A percentile compares a stretch with the other conserved stretches of the same genome.
These are phyloP conservation scores for Allolobophora icterica DNA, from an alignment of 2,888 invertebrate genomes.

Conservation along the genomic window DNA sequence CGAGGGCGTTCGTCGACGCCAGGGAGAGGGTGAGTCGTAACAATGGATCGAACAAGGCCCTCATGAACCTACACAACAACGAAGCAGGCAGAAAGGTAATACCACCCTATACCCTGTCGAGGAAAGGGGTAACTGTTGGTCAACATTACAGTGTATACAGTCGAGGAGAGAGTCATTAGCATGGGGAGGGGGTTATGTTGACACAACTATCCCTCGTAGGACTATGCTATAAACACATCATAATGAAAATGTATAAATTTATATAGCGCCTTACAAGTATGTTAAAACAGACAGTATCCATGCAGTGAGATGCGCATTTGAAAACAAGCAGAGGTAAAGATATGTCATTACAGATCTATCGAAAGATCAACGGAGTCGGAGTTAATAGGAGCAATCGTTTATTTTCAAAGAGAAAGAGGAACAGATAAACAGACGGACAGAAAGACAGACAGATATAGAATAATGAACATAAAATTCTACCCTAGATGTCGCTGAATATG, in stretches of 20 bases:
- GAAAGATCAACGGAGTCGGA: background rate
- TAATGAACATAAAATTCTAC: background rate
- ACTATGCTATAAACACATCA: too few species aligned
- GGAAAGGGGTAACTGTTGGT: background rate
- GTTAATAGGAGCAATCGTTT: background rate
- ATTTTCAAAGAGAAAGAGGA: background rate
- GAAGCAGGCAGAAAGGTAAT: constrained; percentile 91
- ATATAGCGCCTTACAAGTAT: too few species aligned
- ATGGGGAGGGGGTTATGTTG: too few species aligned
- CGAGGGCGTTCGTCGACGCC: constrained; percentile 87
- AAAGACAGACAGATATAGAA: background rate
- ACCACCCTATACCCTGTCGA: background rate
- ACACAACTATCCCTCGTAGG: too few species aligned
- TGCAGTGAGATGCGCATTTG: background rate
- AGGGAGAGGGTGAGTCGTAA: constrained; percentile 83
- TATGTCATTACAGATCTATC: background rate
- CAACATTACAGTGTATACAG: too few species aligned
- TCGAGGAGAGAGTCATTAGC: too few species aligned
- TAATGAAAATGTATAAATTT: too few species aligned
- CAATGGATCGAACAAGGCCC: constrained; percentile 83
- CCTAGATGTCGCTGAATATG: background rate
- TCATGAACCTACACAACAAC: constrained; percentile 97
- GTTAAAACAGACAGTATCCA: too few species aligned
- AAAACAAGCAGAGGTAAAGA: background rate
- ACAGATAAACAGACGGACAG: background rate